Evolutionary conservation across 2,797 vertebrate genomes (phyloP).

Genomic region (Sternotherus odoratus): DNA sequence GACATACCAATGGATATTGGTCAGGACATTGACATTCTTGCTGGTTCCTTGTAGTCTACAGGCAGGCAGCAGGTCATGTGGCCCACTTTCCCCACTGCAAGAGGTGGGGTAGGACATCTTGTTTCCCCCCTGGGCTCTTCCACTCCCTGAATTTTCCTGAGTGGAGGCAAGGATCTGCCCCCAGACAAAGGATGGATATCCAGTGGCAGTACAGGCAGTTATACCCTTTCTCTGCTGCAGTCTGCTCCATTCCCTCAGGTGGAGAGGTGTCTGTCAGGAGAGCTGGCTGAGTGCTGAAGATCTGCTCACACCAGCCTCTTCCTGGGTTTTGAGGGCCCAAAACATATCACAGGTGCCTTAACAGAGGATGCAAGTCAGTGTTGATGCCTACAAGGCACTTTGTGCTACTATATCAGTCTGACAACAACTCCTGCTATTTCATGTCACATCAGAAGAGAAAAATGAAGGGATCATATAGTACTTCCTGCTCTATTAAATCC

Average conservation of each 20-base stretch:
- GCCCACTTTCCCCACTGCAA: not conserved
- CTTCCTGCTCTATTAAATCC: not conserved
- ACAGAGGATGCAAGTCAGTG: not conserved
- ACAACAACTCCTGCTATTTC: not conserved
- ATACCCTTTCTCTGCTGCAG: not conserved
- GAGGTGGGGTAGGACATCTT: not conserved
- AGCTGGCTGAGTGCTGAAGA: not conserved
- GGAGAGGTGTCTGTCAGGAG: not conserved
- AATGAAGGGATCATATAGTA: not conserved
- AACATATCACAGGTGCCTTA: not conserved
- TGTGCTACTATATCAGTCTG: not conserved
- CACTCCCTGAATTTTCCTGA: not conserved
- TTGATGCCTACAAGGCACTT: not conserved
- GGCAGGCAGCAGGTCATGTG: not conserved
- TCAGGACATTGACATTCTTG: not conserved
- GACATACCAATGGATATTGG: not conserved
- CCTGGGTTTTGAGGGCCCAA: not conserved
- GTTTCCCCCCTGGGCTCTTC: not conserved
- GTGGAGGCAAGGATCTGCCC: not conserved
- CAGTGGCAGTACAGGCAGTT: fast-evolving
- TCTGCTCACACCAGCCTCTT: fast-evolving
- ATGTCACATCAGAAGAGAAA: not conserved
- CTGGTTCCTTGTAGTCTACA: not conserved
- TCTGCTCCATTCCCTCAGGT: not conserved
- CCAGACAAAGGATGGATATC: not conserved